A percentile compares a stretch with the other conserved stretches of the same genome.
These are phyloP conservation scores for Brachyrhaphis roseni DNA, from an alignment of 2,797 vertebrate species.

Conservation along the genomic window DNA sequence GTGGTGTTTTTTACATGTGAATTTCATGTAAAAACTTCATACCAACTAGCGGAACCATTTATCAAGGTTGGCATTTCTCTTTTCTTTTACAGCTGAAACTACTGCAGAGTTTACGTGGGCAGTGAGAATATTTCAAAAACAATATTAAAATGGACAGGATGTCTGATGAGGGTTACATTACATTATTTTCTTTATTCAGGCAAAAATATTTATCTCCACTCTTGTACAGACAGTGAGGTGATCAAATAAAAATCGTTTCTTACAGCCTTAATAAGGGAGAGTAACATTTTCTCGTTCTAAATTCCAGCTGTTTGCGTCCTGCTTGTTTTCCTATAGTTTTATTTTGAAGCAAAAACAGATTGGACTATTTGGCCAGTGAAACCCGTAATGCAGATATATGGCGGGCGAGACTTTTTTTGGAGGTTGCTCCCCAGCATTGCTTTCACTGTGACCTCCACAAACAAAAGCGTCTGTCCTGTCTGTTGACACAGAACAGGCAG, in stretches of 20 bases:
- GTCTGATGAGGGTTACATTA: conserved; percentile 10
- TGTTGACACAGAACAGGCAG: conserved; percentile 81
- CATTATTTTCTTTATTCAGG: conserved; percentile 4
- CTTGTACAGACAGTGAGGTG: conserved; percentile 17
- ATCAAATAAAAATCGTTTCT: conserved; percentile 23
- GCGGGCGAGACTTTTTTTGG: conserved; percentile 65
- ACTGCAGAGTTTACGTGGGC: background rate
- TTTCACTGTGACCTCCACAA: conserved; percentile 80
- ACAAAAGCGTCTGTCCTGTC: conserved; percentile 83
- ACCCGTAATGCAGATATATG: conserved; percentile 75
- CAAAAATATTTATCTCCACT: conserved; percentile 34
- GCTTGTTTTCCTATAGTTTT: conserved; percentile 39
- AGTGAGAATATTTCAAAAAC: conserved; percentile 14
- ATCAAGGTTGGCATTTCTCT: conserved; percentile 4
- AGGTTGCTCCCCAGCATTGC: conserved; percentile 70
- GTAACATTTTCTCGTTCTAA: conserved; percentile 18
- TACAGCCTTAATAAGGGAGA: conserved; percentile 15
- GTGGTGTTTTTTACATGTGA: background rate
- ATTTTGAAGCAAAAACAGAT: conserved; percentile 60
- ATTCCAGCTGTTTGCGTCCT: conserved; percentile 27
- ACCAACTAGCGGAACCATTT: conserved; percentile 16
- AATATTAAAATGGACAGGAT: conserved; percentile 5
- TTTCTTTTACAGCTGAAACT: conserved; percentile 14
- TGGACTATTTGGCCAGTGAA: conserved; percentile 70
- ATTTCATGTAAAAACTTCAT: background rate